A percentile compares a stretch with the other conserved stretches of the same genome.
Conservation (phyloP, 2,113 vertebrate species). For the Lycocorax pyrrhopterus region DNA sequence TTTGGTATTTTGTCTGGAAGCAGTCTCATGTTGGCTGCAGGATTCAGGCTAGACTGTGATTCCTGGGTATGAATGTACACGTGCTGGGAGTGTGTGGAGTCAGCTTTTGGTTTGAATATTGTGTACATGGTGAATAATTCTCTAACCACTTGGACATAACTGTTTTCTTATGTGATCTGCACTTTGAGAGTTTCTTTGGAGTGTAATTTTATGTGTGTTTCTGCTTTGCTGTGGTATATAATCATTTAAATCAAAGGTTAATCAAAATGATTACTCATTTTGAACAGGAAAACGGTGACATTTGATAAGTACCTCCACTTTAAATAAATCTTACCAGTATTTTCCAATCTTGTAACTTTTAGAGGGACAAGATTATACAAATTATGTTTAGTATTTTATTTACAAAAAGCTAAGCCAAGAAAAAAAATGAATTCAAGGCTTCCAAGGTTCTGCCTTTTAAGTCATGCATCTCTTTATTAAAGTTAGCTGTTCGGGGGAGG, state of each 20-base stretch:
- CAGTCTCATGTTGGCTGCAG: not conserved
- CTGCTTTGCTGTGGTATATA: constrained; percentile 44
- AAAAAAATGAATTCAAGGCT: not conserved
- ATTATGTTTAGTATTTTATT: constrained; percentile 34
- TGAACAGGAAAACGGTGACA: constrained; percentile 43
- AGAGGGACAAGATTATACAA: not conserved
- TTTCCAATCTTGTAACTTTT: constrained; percentile 35
- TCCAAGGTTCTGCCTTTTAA: not conserved
- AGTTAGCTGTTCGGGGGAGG: not conserved
- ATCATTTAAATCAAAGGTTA: constrained; percentile 60
- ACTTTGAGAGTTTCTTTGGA: constrained; percentile 8
- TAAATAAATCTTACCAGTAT: constrained; percentile 45
- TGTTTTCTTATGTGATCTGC: constrained; percentile 26
- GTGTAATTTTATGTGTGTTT: constrained; percentile 41
- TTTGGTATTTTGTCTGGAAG: not conserved
- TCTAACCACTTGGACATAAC: constrained; percentile 5
- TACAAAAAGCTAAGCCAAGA: constrained; percentile 13
- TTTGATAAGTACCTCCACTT: constrained; percentile 46
- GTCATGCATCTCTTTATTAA: constrained; percentile 1
- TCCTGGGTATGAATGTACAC: not conserved
- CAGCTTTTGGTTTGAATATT: constrained; percentile 1
- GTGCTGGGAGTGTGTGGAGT: not conserved
- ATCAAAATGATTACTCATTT: constrained; percentile 55
- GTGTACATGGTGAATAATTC: not conserved
- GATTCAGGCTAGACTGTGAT: not conserved